Conservation (phyloP, 2,113 vertebrate genomes). For the Pyrgilauda ruficollis region DNA sequence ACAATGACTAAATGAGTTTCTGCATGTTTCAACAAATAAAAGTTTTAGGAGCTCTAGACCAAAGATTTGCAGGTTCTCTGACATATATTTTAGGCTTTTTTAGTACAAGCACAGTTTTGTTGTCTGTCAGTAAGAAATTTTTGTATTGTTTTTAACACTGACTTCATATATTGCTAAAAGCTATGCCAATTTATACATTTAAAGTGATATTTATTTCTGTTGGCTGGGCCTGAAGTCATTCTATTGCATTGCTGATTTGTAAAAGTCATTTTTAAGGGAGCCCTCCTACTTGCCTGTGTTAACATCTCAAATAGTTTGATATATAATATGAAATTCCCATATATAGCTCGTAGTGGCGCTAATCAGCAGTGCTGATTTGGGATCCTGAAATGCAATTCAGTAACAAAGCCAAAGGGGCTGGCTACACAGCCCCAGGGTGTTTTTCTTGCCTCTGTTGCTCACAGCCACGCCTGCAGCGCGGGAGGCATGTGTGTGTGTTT, state of each 20-base stretch:
- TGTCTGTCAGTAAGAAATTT: not conserved
- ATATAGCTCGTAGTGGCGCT: not conserved
- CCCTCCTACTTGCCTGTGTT: not conserved
- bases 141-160: not conserved
- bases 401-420: not conserved
- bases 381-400: constrained; percentile 2
- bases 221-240: not conserved
- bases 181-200: not conserved
- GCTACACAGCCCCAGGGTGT: constrained; percentile 46
- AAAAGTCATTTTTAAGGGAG: not conserved
- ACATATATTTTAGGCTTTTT: not conserved
- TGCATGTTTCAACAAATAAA: not conserved
- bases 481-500: constrained; percentile 34
- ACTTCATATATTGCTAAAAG: not conserved
- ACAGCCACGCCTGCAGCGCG: constrained; percentile 35
- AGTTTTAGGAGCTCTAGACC: not conserved
- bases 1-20: not conserved
- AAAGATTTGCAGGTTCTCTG: not conserved
- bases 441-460: constrained; percentile 49
- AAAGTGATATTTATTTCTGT: not conserved
- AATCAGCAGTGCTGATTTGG: not conserved
- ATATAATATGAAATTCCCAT: not conserved
- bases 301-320: not conserved
- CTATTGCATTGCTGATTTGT: not conserved
- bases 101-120: not conserved